A percentile compares a stretch with the other conserved stretches of the same genome.
Evolutionary conservation across 2,888 invertebrate genomes (phyloP).

Genomic region (Pandemis cinnamomeana): DNA sequence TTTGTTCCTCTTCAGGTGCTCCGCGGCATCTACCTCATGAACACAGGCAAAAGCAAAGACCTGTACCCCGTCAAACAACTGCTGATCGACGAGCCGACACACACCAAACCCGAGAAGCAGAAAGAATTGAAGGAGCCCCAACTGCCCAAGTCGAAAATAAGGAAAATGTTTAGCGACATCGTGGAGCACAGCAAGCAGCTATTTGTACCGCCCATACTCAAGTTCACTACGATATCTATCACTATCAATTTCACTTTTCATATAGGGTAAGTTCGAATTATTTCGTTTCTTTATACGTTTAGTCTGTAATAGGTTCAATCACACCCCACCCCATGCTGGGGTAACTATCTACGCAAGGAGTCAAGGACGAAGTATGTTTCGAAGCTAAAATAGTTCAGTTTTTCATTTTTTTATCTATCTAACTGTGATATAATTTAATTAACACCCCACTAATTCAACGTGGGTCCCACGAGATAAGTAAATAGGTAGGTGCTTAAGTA

Average conservation of each 20-base stretch:
- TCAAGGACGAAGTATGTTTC: no score
- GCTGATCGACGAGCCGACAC: slow-evolving; percentile 84
- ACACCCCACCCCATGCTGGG: background rate
- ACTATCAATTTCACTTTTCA: slow-evolving; percentile 97
- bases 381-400: no score
- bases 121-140: slow-evolving; percentile 80
- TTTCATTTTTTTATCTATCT: no score
- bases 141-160: slow-evolving; percentile 86
- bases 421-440: no score
- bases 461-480: no score
- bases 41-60: slow-evolving; percentile 90
- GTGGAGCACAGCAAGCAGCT: slow-evolving; percentile 92
- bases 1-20: slow-evolving; percentile 88
- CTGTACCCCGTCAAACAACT: slow-evolving; percentile 91
- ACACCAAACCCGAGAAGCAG: slow-evolving; percentile 83
- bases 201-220: slow-evolving; percentile 91
- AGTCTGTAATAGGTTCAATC: background rate
- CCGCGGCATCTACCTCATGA: slow-evolving; percentile 91
- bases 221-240: slow-evolving; percentile 93
- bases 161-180: slow-evolving; percentile 90
- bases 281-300: background rate
- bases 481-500: background rate
- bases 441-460: no score
- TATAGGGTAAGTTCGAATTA: slow-evolving; percentile 87
- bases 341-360: no score